Base-by-base conservation (phyloP, 2,797 vertebrate genomes). In the Ctenopoma multispine region DNA sequence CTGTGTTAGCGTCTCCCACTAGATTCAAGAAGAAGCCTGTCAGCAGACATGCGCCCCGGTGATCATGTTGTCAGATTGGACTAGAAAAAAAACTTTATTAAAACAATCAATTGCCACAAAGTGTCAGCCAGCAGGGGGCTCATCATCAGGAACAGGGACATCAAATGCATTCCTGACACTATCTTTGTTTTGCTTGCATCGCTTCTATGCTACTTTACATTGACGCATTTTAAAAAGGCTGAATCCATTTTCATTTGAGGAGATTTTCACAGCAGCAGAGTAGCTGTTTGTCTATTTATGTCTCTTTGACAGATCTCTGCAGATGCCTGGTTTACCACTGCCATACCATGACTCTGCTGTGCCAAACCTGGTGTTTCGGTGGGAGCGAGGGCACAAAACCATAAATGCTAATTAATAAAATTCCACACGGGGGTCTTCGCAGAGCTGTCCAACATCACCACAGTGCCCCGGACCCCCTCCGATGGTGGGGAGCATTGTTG, bases 361-460 rank as follows among this genome's bases (percentile, higher is more conserved):
- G 83, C 81, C 82, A 90, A 87, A 81, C 63, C 20, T 17, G 65
- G 72, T 49, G 76, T 62, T 87, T 79, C 41, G 53, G 64, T 82
- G 82, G 70, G 64, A 83, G 77, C 38, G 29, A 61, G 71, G 72
- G 74, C 77, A 77, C 79, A 68, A 90, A 88, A 90, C 82, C 48
- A 87, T 82, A 85, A 87, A 93, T 90, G 85, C 85, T 89, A 88
- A 91, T 91, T 83, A 90, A 91, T 91, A 88, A 89, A 90, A 80
- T 64, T 90, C 85, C 63, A 84, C 3, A 44, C 77, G 31, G 87
- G 87, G 79, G 83, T 81, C 82, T 88, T 86, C 81, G 72, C 84
- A 83, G 81, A 88, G 85, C 85, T 77, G 82, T 84, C 80, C 86
- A 88, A 61, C 87, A 72, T 72, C 89, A 18, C 87, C 75, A 51